Base-by-base conservation (phyloP, 2,888 invertebrate species). In the Sepioteuthis lessoniana region DNA sequence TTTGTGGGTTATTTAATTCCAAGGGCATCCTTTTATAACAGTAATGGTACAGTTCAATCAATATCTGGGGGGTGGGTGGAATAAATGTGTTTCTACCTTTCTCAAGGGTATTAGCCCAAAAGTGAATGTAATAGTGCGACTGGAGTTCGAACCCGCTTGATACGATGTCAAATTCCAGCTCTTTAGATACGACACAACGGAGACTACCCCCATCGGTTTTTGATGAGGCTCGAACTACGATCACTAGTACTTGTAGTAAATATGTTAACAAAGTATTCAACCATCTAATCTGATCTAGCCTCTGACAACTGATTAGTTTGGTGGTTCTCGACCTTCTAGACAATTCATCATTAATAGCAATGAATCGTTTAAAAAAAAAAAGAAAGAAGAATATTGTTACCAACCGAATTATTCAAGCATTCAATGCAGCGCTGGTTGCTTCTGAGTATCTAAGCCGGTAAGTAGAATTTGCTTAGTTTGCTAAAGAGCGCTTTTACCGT, bases 221-320 rank as follows among this genome's bases (percentile, higher is more conserved):
- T n/a, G n/a, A n/a, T n/a, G n/a, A n/a, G 55, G 55, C 55, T 25
- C 19, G n/a, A 8, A 10, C 76, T 16, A n/a, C 76, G 0, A n/a
- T n/a, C 76, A 10, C n/a, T 76, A 16, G 1, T n/a, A 19, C n/a
- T 76, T 7, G 2, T n/a, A 0, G n/a, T 8, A n/a, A n/a, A 76
- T 10, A 76, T 4, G 1, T 10, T 16, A n/a, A 28, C 8, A 8
- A 25, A 60, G 1, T 60, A 60, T 25, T 25, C 25, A 25, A n/a
- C 8, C 31, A 8, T n/a, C 19, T 0, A 31, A n/a, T 0, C n/a
- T n/a, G n/a, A 16, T 13, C 1, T n/a, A 19, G 3, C 13, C 10
- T 13, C n/a, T 76, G 76, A n/a, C 16, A n/a, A 76, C 16, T n/a
- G 76, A 76, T 21, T 76, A 76, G n/a, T 76, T n/a, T 16, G n/a